Percentiles rank a stretch among this genome's conserved stretches.
These are phyloP conservation scores for Peromyscus nudipes DNA, from an alignment of 2,797 vertebrate genomes.

Conservation along the genomic window DNA sequence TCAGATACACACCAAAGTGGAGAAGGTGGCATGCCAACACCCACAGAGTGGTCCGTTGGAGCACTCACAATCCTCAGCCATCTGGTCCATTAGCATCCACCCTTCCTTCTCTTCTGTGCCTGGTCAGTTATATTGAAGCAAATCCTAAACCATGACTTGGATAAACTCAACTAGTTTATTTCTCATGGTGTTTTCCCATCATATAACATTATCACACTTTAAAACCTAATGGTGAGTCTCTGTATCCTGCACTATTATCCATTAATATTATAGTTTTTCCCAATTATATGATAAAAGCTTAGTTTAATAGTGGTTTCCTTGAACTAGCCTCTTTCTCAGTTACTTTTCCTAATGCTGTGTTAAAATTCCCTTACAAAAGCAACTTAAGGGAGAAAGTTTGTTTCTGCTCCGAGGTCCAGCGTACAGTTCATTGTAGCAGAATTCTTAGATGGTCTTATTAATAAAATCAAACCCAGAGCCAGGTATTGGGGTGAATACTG, in stretches of 20 bases:
- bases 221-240: neutral
- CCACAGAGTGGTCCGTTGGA: neutral
- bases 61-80: accelerated
- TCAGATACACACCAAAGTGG: neutral
- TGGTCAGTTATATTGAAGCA: neutral
- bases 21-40: neutral
- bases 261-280: neutral
- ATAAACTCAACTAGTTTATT: neutral
- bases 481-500: no score
- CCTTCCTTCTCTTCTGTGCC: no score
- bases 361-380: neutral
- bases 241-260: neutral
- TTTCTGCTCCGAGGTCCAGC: neutral
- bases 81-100: neutral
- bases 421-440: no score
- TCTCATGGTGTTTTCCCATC: slow-evolving; percentile 9
- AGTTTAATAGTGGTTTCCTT: slow-evolving; percentile 35
- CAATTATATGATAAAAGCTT: neutral
- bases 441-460: no score
- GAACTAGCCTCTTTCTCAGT: neutral
- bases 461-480: no score
- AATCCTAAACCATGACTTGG: neutral
- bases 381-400: neutral
- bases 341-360: neutral
- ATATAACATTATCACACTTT: neutral